A percentile compares a stretch with the other conserved stretches of the same genome.
These are phyloP conservation scores for Cacoxenus indagator DNA, from an alignment of 2,888 invertebrate genomes.

Conservation along the genomic window DNA sequence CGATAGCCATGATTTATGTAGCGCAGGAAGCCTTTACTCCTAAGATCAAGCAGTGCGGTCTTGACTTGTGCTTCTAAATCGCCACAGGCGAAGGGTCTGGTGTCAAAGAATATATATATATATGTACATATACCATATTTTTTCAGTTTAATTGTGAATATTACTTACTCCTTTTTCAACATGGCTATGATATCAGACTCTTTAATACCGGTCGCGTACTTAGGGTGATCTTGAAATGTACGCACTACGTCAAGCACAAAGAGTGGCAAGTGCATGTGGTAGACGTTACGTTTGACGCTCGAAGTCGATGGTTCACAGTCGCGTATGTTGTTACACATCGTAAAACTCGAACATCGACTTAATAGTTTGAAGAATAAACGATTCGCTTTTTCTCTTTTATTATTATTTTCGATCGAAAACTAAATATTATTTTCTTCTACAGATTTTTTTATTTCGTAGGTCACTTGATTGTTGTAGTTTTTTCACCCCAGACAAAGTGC, in stretches of 20 bases:
- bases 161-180: slow-evolving; percentile 63
- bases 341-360: too few relatives aligned
- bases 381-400: not conserved
- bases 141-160: not conserved
- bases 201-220: slow-evolving; percentile 58
- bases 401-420: not conserved
- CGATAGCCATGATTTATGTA: slow-evolving; percentile 60
- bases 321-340: slow-evolving; percentile 50
- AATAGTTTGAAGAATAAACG: not conserved
- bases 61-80: slow-evolving; percentile 66
- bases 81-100: slow-evolving; percentile 63
- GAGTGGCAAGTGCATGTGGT: slow-evolving; percentile 63
- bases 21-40: slow-evolving; percentile 60
- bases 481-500: slow-evolving; percentile 13
- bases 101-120: not conserved
- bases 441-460: slow-evolving; percentile 18
- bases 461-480: not conserved
- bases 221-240: slow-evolving; percentile 67
- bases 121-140: not conserved
- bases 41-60: slow-evolving; percentile 60
- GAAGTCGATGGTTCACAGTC: slow-evolving; percentile 59
- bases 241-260: slow-evolving; percentile 67
- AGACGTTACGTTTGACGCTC: slow-evolving; percentile 53
- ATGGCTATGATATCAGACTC: slow-evolving; percentile 60
- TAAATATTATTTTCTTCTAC: not conserved